Conservation (phyloP, 1,140 invertebrate species). For the Hetaerina americana region DNA sequence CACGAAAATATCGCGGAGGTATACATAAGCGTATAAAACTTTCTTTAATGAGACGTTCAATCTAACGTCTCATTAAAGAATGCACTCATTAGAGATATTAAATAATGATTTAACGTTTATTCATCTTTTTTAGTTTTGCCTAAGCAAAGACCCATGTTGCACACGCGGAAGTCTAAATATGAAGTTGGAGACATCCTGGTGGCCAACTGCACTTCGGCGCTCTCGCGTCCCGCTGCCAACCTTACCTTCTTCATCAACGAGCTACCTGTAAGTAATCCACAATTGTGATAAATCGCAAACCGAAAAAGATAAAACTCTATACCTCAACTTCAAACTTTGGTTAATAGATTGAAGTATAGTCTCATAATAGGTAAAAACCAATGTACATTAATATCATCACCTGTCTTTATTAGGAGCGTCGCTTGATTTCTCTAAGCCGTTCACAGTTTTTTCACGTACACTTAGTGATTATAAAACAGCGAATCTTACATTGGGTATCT, state of each 20-base stretch:
- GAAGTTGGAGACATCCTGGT: slow-evolving; percentile 56
- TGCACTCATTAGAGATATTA: no score
- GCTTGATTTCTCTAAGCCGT: no score
- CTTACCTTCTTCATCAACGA: slow-evolving; percentile 31
- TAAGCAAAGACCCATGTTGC: slow-evolving; percentile 25
- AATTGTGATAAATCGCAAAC: neutral
- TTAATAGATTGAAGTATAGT: no score
- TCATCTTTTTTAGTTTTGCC: no score
- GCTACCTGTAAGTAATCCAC: slow-evolving; percentile 16
- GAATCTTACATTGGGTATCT: no score
- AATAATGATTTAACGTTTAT: no score
- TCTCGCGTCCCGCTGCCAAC: slow-evolving; percentile 30
- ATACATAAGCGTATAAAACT: no score
- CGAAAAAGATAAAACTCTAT: neutral
- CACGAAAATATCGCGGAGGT: no score
- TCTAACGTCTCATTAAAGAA: no score
- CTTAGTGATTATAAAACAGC: no score
- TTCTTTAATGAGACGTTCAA: no score
- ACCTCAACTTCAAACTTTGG: neutral
- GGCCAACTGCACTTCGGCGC: slow-evolving; percentile 59
- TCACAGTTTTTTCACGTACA: no score
- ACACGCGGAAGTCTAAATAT: slow-evolving; percentile 52
- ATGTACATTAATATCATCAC: neutral
- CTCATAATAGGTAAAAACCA: neutral
- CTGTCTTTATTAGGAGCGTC: neutral